These are phyloP conservation scores for Cylas formicarius DNA, from an alignment of 1,140 invertebrate species.

Conservation along the genomic window DNA sequence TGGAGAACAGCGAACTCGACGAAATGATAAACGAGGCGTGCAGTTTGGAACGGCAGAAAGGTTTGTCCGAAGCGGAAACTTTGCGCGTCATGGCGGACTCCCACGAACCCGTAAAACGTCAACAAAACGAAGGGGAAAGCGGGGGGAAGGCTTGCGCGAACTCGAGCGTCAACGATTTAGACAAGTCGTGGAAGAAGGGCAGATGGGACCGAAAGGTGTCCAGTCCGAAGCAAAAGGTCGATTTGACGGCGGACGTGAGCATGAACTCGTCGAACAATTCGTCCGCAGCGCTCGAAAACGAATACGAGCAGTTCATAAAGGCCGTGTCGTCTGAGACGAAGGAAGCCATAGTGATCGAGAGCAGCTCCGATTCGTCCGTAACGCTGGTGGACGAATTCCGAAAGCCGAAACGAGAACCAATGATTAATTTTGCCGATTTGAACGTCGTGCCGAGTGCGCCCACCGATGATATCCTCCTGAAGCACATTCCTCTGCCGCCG, in stretches of 20 bases:
- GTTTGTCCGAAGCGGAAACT: neutral
- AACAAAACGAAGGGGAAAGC: neutral
- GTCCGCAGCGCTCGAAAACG: slow-evolving; percentile 28
- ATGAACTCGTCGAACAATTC: slow-evolving; percentile 10
- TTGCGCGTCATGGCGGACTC: too few species aligned
- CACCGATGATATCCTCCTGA: neutral
- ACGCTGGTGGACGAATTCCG: neutral
- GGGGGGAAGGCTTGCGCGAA: neutral
- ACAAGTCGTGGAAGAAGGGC: slow-evolving; percentile 3
- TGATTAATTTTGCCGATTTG: too few species aligned
- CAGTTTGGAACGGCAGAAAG: slow-evolving; percentile 12
- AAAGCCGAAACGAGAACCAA: too few species aligned
- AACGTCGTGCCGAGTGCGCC: too few species aligned
- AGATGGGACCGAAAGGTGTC: slow-evolving; percentile 13
- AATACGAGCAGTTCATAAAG: slow-evolving; percentile 39
- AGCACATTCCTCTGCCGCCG: slow-evolving; percentile 16
- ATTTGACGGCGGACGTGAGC: slow-evolving; percentile 1
- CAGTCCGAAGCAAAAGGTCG: neutral
- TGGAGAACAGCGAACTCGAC: slow-evolving; percentile 9
- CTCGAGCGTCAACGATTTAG: neutral
- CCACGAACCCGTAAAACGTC: neutral
- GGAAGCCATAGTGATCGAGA: slow-evolving; percentile 7
- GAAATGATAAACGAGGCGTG: neutral
- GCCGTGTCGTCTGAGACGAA: slow-evolving; percentile 22
- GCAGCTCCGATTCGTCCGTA: slow-evolving; percentile 5